Evolutionary conservation across 2,113 vertebrate species (phyloP).

Genomic region (Isurus oxyrinchus): DNA sequence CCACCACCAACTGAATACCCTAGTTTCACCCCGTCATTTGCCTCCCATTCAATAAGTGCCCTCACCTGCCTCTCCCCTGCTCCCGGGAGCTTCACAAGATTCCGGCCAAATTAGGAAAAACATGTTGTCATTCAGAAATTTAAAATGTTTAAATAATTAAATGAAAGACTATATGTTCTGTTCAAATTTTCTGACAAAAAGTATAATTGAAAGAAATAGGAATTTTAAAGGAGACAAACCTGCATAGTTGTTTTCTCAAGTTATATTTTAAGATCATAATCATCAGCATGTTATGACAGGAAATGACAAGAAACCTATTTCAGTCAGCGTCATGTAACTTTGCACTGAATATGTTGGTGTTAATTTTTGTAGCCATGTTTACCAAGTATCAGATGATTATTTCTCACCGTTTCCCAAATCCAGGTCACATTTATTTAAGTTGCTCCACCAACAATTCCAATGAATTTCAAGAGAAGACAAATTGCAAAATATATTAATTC

Average conservation of each 20-base stretch:
- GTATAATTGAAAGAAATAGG: neutral
- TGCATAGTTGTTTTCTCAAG: neutral
- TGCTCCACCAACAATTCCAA: neutral
- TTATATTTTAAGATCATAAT: slow-evolving; percentile 17
- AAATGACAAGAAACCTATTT: slow-evolving; percentile 11
- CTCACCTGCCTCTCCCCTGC: too few species aligned
- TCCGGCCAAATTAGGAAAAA: neutral
- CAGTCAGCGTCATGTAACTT: neutral
- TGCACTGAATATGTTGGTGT: slow-evolving; percentile 12
- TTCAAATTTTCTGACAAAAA: neutral
- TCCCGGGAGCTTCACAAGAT: neutral
- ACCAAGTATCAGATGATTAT: neutral
- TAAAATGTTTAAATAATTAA: neutral
- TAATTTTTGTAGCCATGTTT: neutral
- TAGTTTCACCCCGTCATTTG: too few species aligned
- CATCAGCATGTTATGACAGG: neutral
- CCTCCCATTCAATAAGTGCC: too few species aligned
- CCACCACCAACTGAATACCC: too few species aligned
- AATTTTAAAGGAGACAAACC: neutral
- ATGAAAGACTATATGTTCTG: neutral
- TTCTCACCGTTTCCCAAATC: neutral
- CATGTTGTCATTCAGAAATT: neutral
- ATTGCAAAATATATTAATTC: neutral
- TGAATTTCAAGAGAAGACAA: neutral
- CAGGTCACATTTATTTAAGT: neutral